Evolutionary conservation across 2,888 invertebrate genomes (phyloP), one percentile per base, ranked within the genome.

Genomic region (Mellilla xanthometata): DNA sequence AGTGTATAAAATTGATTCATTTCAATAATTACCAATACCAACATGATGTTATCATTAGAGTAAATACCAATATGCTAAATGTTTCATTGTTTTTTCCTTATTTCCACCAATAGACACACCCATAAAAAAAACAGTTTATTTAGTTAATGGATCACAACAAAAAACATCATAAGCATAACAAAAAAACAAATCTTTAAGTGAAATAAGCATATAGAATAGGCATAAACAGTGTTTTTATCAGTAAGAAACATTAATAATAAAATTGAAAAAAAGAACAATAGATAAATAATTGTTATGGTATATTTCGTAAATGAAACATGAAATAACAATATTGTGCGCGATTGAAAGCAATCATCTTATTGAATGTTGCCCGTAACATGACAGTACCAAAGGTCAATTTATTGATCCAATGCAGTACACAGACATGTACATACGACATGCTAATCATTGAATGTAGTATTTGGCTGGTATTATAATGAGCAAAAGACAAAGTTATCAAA

Each of bases 361-460:
- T 26, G 15, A 33, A 39, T 33, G 36, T 36, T 42, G 36, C 31
- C 31, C 35, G 29, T 35, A 11, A 15, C 35, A 28, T 46, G 47
- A 35, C 40, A 57, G 58, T 58, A 43, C 27, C 65, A 66, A 68
- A 70, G 65, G 62, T 67, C 65, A 58, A 47, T 15, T 27, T 62
- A 60, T 58, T 62, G 60, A 63, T 64, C 52, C 40, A 32, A 9
- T 12, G n/a, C 11, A 38, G n/a, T 24, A 10, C 7, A 31, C 10
- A 24, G 13, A 1, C 5, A 42, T 56, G 55, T 55, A 15, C 1
- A 2, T 15, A 11, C 10, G 7, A 8, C 15, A 22, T 12, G 9
- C n/a, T 12, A 0, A 8, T 33, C 10, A 2, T 13, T 32, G 12
- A 10, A 12, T 7, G 15, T 28, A 30, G n/a, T 10, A 12, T 26